Base-by-base conservation (phyloP, 2,888 invertebrate species). In the Mylabris sibirica region DNA sequence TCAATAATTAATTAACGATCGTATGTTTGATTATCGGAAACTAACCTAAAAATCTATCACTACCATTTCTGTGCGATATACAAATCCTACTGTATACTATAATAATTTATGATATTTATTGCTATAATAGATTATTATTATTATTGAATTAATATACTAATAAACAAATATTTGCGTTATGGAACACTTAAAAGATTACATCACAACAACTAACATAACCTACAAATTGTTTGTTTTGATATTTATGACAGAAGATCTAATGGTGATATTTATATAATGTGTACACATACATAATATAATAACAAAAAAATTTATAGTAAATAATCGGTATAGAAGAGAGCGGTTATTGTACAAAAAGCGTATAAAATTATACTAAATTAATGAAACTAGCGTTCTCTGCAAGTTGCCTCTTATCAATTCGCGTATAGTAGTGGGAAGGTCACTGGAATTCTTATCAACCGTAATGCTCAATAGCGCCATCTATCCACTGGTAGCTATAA, bases 121-220 rank as follows among this genome's bases (percentile, higher is more conserved):
- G 67, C 60, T 63, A 64, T 65, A 59, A 69, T 65, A 9, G 22
- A 20, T 53, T 53, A 67, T n/a, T 59, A 30, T 44, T 38, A 63
- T 64, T 64, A 20, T 61, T 64, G 53, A 72, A 66, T 65, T 70
- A 49, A 65, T 74, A 72, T 71, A 74, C 74, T 72, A 72, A 68
- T 70, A 77, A 68, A 74, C 76, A 74, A 78, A 78, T 77, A 77
- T 78, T 77, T 77, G 72, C 76, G 67, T 66, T 73, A 53, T 64
- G 72, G 68, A 66, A 67, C 74, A 70, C 74, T 73, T 73, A 71
- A 72, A 64, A 73, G 74, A 77, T 76, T 77, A 76, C 75, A 76
- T 76, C 77, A 77, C 74, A 68, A 71, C 49, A 66, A 38, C 41
- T 49, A 74, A 76, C 78, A 76, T 78, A 78, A 77, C 78, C 78